phyloP scores from a whole-genome alignment of 2,888 invertebrate genomes.

The Petrolisthes cinctipes region DNA sequence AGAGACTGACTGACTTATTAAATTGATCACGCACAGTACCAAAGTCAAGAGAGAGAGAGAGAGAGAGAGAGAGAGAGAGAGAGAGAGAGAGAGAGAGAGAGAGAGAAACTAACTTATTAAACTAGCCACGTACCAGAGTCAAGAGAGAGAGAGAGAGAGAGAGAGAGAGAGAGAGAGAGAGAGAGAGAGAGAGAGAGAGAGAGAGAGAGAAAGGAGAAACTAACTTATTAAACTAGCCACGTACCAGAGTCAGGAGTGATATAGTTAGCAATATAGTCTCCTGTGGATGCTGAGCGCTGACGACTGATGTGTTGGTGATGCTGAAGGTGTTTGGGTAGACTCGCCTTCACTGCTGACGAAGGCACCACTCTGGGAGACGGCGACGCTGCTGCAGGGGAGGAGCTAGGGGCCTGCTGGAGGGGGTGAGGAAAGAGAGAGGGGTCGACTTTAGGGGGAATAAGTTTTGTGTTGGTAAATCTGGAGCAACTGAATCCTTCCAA shows the following conservation, averaged over 20 bases:
- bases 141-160: too few species aligned
- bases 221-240: too few species aligned
- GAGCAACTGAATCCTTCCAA: too few species aligned
- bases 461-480: too few species aligned
- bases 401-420: not conserved
- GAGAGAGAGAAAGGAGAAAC: too few species aligned
- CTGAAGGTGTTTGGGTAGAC: not conserved
- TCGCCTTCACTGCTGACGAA: not conserved
- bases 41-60: not conserved
- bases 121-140: too few species aligned
- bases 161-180: too few species aligned
- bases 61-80: not conserved
- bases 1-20: too few species aligned
- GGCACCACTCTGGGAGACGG: not conserved
- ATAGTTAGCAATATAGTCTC: slow-evolving; percentile 46
- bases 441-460: not conserved
- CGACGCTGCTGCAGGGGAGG: not conserved
- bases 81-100: not conserved
- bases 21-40: too few species aligned
- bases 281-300: slow-evolving; percentile 38
- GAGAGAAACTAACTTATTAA: not conserved
- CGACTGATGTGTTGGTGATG: not conserved
- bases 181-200: too few species aligned
- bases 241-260: slow-evolving; percentile 28
- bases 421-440: not conserved